Conservation (phyloP, 2,113 vertebrate genomes). For the Castor canadensis region DNA sequence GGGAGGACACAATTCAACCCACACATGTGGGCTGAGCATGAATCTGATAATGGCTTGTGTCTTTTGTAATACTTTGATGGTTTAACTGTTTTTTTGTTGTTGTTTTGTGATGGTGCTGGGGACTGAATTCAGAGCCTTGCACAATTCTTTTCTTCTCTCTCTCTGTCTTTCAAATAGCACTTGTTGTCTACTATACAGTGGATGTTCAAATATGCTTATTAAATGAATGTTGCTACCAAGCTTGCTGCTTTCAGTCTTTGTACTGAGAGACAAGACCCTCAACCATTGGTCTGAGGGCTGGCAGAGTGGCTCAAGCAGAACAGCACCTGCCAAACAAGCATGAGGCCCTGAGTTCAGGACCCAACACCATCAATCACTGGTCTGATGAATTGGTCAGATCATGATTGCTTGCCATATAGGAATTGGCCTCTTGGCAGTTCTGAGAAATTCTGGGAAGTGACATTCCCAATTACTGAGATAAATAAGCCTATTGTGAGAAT, state of each 20-base stretch:
- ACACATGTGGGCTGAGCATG: too few species aligned
- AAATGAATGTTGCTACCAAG: neutral
- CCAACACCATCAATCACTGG: too few species aligned
- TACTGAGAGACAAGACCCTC: neutral
- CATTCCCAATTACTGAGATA: neutral
- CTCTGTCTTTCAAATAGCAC: neutral
- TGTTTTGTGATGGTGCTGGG: neutral
- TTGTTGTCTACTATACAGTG: too few species aligned
- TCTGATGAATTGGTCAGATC: neutral
- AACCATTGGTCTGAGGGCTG: too few species aligned
- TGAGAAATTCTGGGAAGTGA: neutral
- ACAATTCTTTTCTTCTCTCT: neutral
- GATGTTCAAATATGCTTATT: neutral
- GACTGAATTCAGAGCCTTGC: neutral
- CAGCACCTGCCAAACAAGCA: too few species aligned
- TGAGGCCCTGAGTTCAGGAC: too few species aligned
- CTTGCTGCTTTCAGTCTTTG: too few species aligned
- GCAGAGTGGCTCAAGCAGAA: too few species aligned
- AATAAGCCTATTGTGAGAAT: neutral
- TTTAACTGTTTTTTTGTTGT: too few species aligned
- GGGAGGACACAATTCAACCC: too few species aligned
- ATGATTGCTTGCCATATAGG: neutral
- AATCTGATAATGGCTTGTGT: neutral
- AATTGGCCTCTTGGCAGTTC: neutral
- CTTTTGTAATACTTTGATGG: neutral